Percentiles rank a stretch among this genome's conserved stretches.
These are phyloP conservation scores for Thaumatotibia leucotreta DNA, from an alignment of 1,140 invertebrate species.

Conservation along the genomic window DNA sequence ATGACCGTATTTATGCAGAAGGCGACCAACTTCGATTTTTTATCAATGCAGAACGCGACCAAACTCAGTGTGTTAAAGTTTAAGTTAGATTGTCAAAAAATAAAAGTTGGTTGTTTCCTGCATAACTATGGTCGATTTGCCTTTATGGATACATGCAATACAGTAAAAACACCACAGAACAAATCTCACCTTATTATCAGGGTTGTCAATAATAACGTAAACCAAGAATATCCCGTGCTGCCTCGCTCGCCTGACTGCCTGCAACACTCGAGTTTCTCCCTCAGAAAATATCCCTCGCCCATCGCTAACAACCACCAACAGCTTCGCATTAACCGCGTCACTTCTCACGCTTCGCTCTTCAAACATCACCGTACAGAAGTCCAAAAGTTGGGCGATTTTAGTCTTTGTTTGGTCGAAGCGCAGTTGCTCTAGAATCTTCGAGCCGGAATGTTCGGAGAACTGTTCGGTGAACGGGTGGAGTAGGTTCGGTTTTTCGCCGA, in stretches of 20 bases:
- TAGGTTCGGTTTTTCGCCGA: constrained; percentile 91
- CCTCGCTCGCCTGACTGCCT: constrained; percentile 88
- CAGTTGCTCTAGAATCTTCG: constrained; percentile 86
- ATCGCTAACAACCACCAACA: constrained; percentile 96
- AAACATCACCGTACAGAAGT: constrained; percentile 86
- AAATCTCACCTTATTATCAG: constrained; percentile 86
- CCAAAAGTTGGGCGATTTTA: constrained; percentile 86
- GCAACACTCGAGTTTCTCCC: constrained; percentile 85
- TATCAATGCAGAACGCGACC: too few species aligned
- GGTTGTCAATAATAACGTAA: constrained; percentile 97
- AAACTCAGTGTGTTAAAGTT: too few species aligned
- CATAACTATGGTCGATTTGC: too few species aligned
- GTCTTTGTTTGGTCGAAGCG: constrained; percentile 90
- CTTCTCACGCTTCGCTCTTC: constrained; percentile 73
- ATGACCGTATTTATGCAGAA: too few species aligned
- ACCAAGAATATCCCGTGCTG: constrained; percentile 93
- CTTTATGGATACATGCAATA: too few species aligned
- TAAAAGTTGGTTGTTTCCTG: too few species aligned
- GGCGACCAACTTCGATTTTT: too few species aligned
- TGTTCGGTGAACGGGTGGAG: constrained; percentile 91
- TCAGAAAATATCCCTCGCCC: constrained; percentile 95
- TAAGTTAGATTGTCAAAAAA: too few species aligned
- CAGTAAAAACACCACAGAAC: too few species aligned
- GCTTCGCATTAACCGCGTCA: constrained; percentile 85
- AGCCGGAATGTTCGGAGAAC: constrained; percentile 89